Evolutionary conservation across 2,888 invertebrate species (phyloP).

Genomic region (Apamea epomidion): DNA sequence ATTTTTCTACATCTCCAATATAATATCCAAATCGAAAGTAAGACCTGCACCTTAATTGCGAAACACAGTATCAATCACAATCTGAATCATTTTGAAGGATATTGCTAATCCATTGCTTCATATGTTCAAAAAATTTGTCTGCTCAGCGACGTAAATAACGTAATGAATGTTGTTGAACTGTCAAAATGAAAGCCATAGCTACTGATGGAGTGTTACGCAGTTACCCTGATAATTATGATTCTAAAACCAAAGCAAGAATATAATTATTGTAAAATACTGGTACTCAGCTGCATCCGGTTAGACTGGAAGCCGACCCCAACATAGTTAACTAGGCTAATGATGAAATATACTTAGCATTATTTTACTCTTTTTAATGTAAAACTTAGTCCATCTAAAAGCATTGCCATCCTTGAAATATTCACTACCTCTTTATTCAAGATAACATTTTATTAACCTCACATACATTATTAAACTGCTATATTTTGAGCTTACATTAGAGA

Average conservation of each 20-base stretch:
- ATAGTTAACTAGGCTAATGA: too few relatives aligned
- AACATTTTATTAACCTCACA: constrained; percentile 3
- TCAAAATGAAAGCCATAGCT: not conserved
- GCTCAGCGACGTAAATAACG: not conserved
- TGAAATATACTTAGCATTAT: not conserved
- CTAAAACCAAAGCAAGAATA: not conserved
- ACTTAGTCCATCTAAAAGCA: not conserved
- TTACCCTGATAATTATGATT: not conserved
- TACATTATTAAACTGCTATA: constrained; percentile 5
- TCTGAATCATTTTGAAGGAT: not conserved
- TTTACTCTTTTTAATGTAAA: not conserved
- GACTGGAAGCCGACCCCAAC: too few relatives aligned
- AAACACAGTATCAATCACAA: not conserved
- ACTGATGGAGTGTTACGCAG: not conserved
- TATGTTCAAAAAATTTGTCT: not conserved
- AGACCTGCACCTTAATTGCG: not conserved
- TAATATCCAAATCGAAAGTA: not conserved
- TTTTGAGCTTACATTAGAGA: constrained; percentile 12
- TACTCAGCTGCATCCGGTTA: too few relatives aligned
- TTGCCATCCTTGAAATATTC: not conserved
- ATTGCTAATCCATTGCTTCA: not conserved
- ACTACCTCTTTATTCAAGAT: constrained; percentile 17
- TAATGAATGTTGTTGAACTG: not conserved
- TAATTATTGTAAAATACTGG: too few relatives aligned
- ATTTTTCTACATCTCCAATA: not conserved